phyloP scores from a whole-genome alignment of 2,888 invertebrate genomes.

The Cheilosia urbana region DNA sequence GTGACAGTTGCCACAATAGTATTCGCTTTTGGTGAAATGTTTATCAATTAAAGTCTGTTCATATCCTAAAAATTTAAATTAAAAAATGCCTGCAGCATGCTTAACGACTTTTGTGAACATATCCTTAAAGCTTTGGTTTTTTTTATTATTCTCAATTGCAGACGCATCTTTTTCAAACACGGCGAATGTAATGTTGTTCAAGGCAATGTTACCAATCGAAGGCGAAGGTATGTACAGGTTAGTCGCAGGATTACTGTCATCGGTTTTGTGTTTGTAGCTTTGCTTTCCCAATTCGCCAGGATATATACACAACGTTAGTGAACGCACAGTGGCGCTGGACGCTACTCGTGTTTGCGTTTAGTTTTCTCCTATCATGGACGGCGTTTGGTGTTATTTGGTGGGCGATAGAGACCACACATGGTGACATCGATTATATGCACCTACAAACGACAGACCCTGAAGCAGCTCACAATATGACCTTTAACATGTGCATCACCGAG shows the following conservation, averaged over 20 bases:
- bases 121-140: no score
- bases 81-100: no score
- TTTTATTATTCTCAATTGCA: conserved; percentile 83
- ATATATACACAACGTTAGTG: conserved; percentile 96
- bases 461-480: conserved; percentile 83
- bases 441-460: conserved; percentile 80
- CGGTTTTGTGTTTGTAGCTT: conserved; percentile 38
- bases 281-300: conserved; percentile 83
- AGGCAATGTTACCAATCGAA: conserved; percentile 95
- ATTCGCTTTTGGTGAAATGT: no score
- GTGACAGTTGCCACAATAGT: no score
- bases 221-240: conserved; percentile 94
- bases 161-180: conserved; percentile 98
- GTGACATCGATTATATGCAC: conserved; percentile 89
- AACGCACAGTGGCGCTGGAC: conserved; percentile 99
- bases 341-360: conserved; percentile 93
- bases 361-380: conserved; percentile 96
- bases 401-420: conserved; percentile 96
- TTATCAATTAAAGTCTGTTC: no score
- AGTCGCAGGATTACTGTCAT: conserved; percentile 59
- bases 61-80: no score
- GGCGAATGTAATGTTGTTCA: conserved; percentile 99
- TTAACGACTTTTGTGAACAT: no score
- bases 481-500: conserved; percentile 95
- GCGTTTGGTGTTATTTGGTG: conserved; percentile 97